A percentile compares a stretch with the other conserved stretches of the same genome.
Evolutionary conservation across 2,888 invertebrate species (phyloP).

Genomic region (Dinocampus coccinellae): DNA sequence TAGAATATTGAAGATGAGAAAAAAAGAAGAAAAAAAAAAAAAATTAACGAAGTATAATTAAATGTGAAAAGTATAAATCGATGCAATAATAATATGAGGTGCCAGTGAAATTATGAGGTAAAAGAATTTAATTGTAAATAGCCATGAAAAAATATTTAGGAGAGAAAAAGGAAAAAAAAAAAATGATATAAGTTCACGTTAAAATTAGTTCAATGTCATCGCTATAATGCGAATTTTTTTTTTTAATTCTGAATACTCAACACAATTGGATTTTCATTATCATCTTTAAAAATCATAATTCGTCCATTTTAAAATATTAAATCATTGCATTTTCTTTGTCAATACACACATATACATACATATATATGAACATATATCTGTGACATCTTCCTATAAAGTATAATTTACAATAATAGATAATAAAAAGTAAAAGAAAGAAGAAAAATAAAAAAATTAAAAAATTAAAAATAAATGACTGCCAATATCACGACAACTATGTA

Average conservation of each 20-base stretch:
- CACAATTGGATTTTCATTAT: neutral
- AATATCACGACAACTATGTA: constrained; percentile 33
- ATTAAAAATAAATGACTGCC: constrained; percentile 40
- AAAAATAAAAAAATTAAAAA: neutral
- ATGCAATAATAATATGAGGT: too few species aligned
- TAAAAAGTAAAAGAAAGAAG: too few species aligned
- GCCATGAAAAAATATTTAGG: neutral
- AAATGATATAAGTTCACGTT: too few species aligned
- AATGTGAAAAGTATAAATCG: neutral
- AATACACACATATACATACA: neutral
- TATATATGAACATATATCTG: neutral
- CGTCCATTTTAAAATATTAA: neutral
- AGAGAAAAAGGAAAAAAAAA: neutral
- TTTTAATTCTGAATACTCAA: neutral
- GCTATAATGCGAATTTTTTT: neutral
- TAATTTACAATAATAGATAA: neutral
- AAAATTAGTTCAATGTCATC: neutral
- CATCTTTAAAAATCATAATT: neutral
- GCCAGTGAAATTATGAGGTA: neutral
- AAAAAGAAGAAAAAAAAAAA: neutral
- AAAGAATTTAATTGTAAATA: neutral
- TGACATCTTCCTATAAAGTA: neutral
- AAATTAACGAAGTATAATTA: neutral
- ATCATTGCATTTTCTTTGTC: neutral
- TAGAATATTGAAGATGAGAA: neutral